Base-by-base conservation (phyloP, 2,797 vertebrate genomes). In the Alfaro cultratus region DNA sequence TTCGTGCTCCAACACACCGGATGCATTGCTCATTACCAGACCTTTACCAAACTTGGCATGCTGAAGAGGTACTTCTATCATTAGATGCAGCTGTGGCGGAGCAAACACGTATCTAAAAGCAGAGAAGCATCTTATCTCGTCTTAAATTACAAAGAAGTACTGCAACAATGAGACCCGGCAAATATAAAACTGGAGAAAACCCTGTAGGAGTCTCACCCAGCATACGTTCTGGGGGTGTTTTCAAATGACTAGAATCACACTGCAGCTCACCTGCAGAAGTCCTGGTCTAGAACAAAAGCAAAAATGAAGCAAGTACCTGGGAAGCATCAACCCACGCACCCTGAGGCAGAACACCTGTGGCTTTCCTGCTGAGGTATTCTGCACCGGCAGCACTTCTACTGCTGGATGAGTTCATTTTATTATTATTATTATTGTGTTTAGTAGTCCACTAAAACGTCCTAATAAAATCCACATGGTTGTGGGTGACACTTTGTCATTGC, bases 381-480 rank as follows among this genome's bases (percentile, higher is more conserved):
- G 8, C 21, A 47, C 43, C 23, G 2, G 12, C 51, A 60, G 68
- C 41, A 47, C 77, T 60, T 46, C n/a, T 18, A 46, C 53, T 73
- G 1, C 64, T 70, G 62, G n/a, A 46, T 72, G 5, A 78, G 29
- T 57, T 73, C 18, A 26, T 36, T 70, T 78, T 72, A 47, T 7
- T 51, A 21, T 21, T 49, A 23, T 8, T 51, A 51, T 78, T 39
- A 71, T 5, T 57, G 67, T 57, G 49, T 26, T 21, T 31, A 21
- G 51, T 18, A 78, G 76, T 53, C 21, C 46, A 68, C 34, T 31
- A 46, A 72, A 57, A 57, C 34, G 29, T 72, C 39, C 51, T 72
- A 55, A 57, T 43, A 10, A 77, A 41, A 71, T 29, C 51, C 68
- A 34, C n/a, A 34, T 5, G 39, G 64, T 57, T 45, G 23, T 60